Percentiles rank a stretch among this genome's conserved stretches.
Evolutionary conservation across 2,113 vertebrate genomes (phyloP).

Genomic region (Ptilorrhoa leucosticta): DNA sequence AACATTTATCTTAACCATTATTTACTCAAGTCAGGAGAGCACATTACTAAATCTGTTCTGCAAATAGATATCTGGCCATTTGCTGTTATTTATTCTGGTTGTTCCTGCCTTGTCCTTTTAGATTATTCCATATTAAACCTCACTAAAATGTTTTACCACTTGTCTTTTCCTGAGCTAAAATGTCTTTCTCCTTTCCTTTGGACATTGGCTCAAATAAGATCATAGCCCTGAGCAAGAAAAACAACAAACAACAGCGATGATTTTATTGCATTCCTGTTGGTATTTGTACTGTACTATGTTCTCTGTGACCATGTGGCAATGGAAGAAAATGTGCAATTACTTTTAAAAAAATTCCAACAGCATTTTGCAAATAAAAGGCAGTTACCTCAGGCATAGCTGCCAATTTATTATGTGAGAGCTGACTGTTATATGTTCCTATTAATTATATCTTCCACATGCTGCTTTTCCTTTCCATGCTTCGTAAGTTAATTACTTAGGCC

Average conservation of each 20-base stretch:
- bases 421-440: conserved; percentile 46
- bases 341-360: conserved; percentile 24
- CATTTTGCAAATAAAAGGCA: conserved; percentile 58
- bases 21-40: not conserved
- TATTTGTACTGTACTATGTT: conserved; percentile 13
- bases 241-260: not conserved
- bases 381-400: conserved; percentile 52
- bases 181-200: not conserved
- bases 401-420: conserved; percentile 51
- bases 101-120: conserved; percentile 11
- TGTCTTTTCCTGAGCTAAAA: not conserved
- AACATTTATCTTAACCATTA: not conserved
- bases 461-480: conserved; percentile 30
- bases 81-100: conserved; percentile 13
- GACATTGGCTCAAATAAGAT: not conserved
- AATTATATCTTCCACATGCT: conserved; percentile 50
- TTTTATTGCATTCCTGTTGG: conserved; percentile 25
- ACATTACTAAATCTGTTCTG: not conserved
- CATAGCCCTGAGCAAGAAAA: not conserved
- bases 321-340: conserved; percentile 48
- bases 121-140: conserved; percentile 17
- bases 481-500: conserved; percentile 25
- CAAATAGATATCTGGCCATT: not conserved
- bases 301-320: conserved; percentile 17
- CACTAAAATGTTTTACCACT: not conserved